Conservation (phyloP, 2,888 invertebrate genomes). For the Exocentrus adspersus region DNA sequence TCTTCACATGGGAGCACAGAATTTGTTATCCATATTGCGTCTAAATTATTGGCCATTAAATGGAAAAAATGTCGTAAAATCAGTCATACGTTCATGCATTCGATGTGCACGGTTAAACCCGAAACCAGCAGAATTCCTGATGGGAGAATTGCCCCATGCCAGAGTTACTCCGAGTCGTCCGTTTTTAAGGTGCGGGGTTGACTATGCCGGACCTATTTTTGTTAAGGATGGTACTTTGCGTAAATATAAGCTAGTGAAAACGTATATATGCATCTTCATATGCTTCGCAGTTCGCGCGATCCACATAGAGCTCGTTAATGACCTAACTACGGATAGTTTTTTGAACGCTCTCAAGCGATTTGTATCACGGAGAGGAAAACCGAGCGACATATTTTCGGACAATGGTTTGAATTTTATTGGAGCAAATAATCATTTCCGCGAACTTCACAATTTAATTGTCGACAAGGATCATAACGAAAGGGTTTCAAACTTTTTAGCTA, state of each 20-base stretch:
- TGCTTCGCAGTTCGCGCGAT: constrained; percentile 24
- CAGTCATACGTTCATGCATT: constrained; percentile 17
- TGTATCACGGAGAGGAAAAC: constrained; percentile 10
- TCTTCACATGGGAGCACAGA: constrained; percentile 22
- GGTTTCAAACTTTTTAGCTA: background rate
- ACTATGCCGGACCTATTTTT: constrained; percentile 26
- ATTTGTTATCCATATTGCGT: constrained; percentile 5
- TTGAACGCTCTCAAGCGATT: constrained; percentile 25
- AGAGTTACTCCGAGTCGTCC: constrained; percentile 10
- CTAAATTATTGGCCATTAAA: constrained; percentile 16
- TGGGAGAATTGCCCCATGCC: background rate
- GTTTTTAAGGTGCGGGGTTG: constrained; percentile 27
- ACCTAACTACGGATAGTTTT: constrained; percentile 22
- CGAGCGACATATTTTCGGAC: background rate
- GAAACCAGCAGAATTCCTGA: background rate
- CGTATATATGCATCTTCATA: constrained; percentile 26
- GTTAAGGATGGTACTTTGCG: constrained; percentile 4
- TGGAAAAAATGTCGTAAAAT: constrained; percentile 14
- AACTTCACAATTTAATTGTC: background rate
- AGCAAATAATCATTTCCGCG: constrained; percentile 12
- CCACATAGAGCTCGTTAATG: constrained; percentile 24
- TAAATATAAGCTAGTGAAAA: constrained; percentile 8
- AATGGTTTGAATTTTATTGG: constrained; percentile 33
- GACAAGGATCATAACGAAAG: background rate
- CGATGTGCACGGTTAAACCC: constrained; percentile 20